Evolutionary conservation across 2,797 vertebrate species (phyloP).

Genomic region (Anguilla marmorata): DNA sequence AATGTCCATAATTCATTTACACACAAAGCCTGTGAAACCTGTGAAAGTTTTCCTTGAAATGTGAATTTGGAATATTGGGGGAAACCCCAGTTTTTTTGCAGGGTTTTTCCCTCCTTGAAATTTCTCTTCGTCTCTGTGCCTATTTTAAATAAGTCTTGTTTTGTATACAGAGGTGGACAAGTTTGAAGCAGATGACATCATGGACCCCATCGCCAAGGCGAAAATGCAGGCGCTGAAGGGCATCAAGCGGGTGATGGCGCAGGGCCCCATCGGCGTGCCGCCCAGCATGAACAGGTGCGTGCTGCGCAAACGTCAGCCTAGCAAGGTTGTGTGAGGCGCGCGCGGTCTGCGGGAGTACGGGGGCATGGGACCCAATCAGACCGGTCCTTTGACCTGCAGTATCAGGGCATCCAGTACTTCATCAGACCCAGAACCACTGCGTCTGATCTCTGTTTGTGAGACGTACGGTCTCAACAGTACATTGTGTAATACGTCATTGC

Average conservation of each 20-base stretch:
- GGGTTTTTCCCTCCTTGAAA: not conserved
- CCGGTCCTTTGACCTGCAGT: not conserved
- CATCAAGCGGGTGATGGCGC: constrained; percentile 97
- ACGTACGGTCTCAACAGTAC: too few species aligned
- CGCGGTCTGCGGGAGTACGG: not conserved
- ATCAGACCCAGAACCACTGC: not conserved
- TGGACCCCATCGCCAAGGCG: constrained; percentile 97
- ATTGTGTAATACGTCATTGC: too few species aligned
- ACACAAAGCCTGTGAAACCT: too few species aligned
- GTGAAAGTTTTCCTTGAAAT: not conserved
- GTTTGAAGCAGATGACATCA: constrained; percentile 92
- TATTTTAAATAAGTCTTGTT: not conserved
- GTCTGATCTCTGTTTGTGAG: not conserved
- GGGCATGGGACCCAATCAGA: not conserved
- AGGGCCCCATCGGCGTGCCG: constrained; percentile 89
- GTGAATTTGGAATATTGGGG: not conserved
- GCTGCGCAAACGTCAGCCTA: constrained; percentile 29
- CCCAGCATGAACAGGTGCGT: constrained; percentile 90
- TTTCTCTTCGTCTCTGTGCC: not conserved
- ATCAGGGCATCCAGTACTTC: not conserved
- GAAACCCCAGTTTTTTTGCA: not conserved
- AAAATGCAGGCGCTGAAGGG: constrained; percentile 98
- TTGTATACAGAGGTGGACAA: constrained; percentile 85
- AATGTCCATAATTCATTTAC: too few species aligned
- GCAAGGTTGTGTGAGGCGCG: not conserved